phyloP scores from a whole-genome alignment of 2,113 vertebrate genomes.

The Mormoops blainvillei region DNA sequence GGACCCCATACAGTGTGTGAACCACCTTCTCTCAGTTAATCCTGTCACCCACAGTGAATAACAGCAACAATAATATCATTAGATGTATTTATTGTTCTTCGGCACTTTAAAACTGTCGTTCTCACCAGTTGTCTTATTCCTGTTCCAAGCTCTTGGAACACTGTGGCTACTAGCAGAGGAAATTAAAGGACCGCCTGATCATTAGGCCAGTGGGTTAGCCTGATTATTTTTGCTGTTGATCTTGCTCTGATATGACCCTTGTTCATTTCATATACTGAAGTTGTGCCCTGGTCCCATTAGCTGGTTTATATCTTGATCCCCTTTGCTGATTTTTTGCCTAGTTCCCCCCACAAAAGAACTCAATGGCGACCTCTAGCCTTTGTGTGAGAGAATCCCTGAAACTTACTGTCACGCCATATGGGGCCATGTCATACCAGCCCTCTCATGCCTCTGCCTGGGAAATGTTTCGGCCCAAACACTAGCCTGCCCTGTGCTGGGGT shows the following conservation, averaged over 20 bases:
- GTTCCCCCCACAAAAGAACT: neutral
- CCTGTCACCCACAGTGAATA: neutral
- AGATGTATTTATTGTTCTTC: neutral
- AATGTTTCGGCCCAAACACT: neutral
- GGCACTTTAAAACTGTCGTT: neutral
- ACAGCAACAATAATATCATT: neutral
- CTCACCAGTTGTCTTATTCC: neutral
- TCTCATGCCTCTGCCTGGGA: neutral
- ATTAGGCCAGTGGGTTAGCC: neutral
- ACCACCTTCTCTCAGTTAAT: neutral
- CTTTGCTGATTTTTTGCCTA: neutral
- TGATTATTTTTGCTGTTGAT: slow-evolving; percentile 29
- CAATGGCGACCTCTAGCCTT: neutral
- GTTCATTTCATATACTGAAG: neutral
- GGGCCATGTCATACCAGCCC: neutral
- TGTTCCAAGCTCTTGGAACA: neutral
- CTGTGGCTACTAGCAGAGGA: neutral
- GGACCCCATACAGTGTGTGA: neutral
- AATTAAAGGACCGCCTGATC: neutral
- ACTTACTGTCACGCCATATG: neutral
- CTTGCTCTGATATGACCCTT: neutral
- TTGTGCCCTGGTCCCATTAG: neutral
- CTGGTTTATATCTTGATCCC: neutral
- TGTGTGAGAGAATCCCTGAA: neutral
- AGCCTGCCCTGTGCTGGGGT: neutral